These are phyloP conservation scores for Cetonia aurata DNA, from an alignment of 2,888 invertebrate genomes.

Conservation along the genomic window DNA sequence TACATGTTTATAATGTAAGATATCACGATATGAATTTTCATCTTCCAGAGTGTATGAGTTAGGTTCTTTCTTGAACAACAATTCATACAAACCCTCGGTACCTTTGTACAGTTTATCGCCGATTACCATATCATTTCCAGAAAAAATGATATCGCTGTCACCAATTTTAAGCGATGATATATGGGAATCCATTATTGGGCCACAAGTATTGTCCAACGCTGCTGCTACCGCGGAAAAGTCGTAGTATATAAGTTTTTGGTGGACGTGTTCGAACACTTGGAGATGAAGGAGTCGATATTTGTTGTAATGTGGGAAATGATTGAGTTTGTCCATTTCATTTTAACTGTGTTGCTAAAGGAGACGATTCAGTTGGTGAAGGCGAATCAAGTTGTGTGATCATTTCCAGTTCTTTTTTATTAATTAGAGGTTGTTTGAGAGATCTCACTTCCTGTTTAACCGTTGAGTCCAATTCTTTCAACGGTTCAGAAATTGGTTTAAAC, in stretches of 20 bases:
- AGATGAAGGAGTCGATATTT: too few species aligned
- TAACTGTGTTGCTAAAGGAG: too few species aligned
- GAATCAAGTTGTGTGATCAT: neutral
- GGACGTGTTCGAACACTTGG: neutral
- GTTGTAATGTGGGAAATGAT: too few species aligned
- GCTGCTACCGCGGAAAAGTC: too few species aligned
- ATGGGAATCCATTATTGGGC: neutral
- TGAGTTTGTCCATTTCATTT: neutral
- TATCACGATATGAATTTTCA: too few species aligned
- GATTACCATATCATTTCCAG: conserved; percentile 32
- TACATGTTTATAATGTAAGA: conserved; percentile 24
- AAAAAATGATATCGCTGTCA: conserved; percentile 27
- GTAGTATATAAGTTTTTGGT: conserved; percentile 1
- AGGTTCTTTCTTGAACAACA: conserved; percentile 44
- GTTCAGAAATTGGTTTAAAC: too few species aligned
- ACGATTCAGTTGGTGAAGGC: neutral
- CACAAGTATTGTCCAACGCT: conserved; percentile 4
- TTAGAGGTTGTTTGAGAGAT: conserved; percentile 8
- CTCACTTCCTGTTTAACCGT: neutral
- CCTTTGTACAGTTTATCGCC: conserved; percentile 27
- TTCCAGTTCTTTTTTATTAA: neutral
- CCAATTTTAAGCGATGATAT: conserved; percentile 21
- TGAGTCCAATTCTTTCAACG: conserved; percentile 13
- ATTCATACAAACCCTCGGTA: too few species aligned
- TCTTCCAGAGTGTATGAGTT: conserved; percentile 20